Percentiles rank a stretch among this genome's conserved stretches.
Evolutionary conservation across 2,113 vertebrate genomes (phyloP).

Genomic region (Rhagologus leucostigma): DNA sequence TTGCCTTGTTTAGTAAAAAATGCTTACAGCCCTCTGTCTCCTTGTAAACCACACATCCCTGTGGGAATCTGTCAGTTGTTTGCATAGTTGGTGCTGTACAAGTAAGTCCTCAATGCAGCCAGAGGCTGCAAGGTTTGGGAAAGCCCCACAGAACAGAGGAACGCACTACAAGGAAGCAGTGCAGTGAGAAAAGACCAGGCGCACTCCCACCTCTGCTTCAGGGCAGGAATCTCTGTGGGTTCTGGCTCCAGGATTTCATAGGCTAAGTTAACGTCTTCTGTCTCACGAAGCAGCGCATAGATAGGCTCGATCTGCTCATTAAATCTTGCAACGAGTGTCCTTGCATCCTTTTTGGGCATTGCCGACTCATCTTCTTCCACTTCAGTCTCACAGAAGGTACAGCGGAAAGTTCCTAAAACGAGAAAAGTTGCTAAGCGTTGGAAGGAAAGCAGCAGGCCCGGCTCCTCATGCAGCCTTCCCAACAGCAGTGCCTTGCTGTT

Average conservation of each 20-base stretch:
- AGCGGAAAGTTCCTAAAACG: constrained; percentile 86
- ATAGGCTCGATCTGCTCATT: constrained; percentile 99
- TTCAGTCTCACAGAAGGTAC: constrained; percentile 95
- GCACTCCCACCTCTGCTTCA: constrained; percentile 85
- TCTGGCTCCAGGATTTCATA: constrained; percentile 94
- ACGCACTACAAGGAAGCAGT: neutral
- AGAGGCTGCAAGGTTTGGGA: neutral
- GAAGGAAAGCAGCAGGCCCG: neutral
- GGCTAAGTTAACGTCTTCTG: constrained; percentile 92
- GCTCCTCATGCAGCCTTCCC: neutral
- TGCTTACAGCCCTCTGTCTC: neutral
- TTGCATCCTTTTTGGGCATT: constrained; percentile 92
- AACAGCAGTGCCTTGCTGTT: neutral
- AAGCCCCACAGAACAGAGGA: neutral
- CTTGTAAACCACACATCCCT: neutral
- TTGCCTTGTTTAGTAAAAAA: neutral
- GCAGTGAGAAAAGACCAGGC: neutral
- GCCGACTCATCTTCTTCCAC: constrained; percentile 96
- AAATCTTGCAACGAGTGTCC: constrained; percentile 92
- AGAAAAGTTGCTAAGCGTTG: neutral
- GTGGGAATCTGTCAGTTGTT: neutral
- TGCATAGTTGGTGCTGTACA: neutral
- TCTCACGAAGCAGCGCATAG: constrained; percentile 90
- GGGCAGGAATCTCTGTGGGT: constrained; percentile 91
- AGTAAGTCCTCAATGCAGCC: neutral